Evolutionary conservation across 2,797 vertebrate species (phyloP).

Genomic region (Mycteria americana): DNA sequence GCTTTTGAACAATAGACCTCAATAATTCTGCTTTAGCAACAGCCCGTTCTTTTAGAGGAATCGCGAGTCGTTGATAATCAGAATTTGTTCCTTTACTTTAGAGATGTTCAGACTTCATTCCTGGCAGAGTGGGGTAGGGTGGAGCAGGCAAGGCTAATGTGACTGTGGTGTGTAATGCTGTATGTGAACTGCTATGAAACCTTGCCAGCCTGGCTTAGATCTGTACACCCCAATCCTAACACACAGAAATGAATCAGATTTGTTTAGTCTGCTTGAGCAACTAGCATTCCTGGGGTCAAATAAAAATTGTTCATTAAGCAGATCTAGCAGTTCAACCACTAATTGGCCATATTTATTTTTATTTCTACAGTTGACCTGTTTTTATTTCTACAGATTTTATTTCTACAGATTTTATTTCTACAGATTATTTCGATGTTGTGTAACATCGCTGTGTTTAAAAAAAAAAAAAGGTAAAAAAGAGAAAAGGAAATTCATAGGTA

Average conservation of each 20-base stretch:
- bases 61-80: accelerated
- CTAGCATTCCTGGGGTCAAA: neutral
- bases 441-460: neutral
- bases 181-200: neutral
- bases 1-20: neutral
- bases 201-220: neutral
- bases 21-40: neutral
- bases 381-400: too few relatives aligned
- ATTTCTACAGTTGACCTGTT: neutral
- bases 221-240: neutral
- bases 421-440: too few relatives aligned
- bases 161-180: neutral
- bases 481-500: neutral
- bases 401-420: too few relatives aligned
- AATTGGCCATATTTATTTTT: neutral
- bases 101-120: neutral
- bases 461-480: too few relatives aligned
- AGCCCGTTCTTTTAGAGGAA: neutral
- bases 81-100: neutral
- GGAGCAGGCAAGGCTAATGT: neutral
- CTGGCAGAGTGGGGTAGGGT: neutral
- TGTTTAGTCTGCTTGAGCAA: constrained; percentile 23
- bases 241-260: neutral
- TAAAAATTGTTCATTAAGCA: neutral
- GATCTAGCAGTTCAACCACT: neutral